Evolutionary conservation across 2,888 invertebrate species (phyloP).

Genomic region (Nomada lathburiana): DNA sequence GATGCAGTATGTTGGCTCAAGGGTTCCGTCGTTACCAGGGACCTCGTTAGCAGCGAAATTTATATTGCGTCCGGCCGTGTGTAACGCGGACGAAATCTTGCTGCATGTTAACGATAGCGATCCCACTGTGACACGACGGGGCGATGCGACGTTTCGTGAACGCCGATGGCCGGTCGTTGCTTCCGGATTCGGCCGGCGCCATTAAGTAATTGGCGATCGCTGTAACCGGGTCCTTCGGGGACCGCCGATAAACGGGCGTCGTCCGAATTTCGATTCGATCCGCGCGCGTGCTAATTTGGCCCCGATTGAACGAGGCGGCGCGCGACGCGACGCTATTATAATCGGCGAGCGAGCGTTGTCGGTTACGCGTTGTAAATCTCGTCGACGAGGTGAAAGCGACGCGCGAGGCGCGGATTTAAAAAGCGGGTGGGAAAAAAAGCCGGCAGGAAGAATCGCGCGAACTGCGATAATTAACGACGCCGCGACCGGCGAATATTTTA

Average conservation of each 20-base stretch:
- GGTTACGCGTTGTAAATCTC: neutral
- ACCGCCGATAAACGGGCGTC: slow-evolving; percentile 15
- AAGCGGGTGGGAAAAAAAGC: slow-evolving; percentile 13
- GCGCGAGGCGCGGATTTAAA: neutral
- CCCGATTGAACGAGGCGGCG: neutral
- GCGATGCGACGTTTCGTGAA: slow-evolving; percentile 39
- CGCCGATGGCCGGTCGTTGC: slow-evolving; percentile 45
- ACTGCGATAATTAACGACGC: slow-evolving; percentile 58
- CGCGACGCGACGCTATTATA: neutral
- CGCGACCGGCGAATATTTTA: slow-evolving; percentile 53
- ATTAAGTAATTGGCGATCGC: slow-evolving; percentile 49
- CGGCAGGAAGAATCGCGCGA: neutral
- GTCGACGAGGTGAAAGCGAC: neutral
- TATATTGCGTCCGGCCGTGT: slow-evolving; percentile 47
- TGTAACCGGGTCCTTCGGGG: neutral
- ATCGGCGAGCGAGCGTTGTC: neutral
- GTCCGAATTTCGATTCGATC: neutral
- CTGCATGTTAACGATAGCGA: slow-evolving; percentile 53
- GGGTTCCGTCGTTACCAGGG: slow-evolving; percentile 56
- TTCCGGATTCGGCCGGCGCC: slow-evolving; percentile 27
- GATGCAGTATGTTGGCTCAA: slow-evolving; percentile 52
- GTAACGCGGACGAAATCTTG: slow-evolving; percentile 44
- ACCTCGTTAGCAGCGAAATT: slow-evolving; percentile 58
- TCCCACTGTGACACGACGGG: slow-evolving; percentile 36
- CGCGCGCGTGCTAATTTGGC: slow-evolving; percentile 11